phyloP scores from a whole-genome alignment of 2,888 invertebrate genomes.

The Isoperla grammatica region DNA sequence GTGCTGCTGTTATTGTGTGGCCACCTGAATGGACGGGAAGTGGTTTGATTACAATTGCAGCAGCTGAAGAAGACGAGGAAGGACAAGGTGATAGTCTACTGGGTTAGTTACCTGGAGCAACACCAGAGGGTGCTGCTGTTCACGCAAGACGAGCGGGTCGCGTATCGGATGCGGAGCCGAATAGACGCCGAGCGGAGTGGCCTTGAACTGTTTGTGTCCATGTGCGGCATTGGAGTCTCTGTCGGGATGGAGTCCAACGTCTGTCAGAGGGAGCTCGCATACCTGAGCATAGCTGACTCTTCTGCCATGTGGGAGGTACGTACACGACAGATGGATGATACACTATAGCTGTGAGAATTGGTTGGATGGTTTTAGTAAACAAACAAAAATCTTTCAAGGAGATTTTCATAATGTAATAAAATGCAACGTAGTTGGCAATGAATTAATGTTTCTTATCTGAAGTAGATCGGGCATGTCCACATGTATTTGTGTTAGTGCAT shows the following conservation, averaged over 20 bases:
- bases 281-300: conserved; percentile 59
- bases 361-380: too few relatives aligned
- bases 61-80: conserved; percentile 56
- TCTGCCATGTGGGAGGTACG: conserved; percentile 66
- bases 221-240: conserved; percentile 61
- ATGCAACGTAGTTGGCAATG: too few relatives aligned
- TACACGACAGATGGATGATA: too few relatives aligned
- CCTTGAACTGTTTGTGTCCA: conserved; percentile 61
- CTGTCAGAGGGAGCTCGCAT: conserved; percentile 54
- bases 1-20: conserved; percentile 68
- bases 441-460: too few relatives aligned
- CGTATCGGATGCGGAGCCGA: conserved; percentile 52
- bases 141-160: conserved; percentile 69
- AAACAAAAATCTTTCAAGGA: too few relatives aligned
- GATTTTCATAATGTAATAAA: too few relatives aligned
- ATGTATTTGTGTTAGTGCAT: too few relatives aligned
- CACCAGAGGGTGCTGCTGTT: conserved; percentile 68
- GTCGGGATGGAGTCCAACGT: conserved; percentile 35
- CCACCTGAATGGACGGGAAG: too few relatives aligned
- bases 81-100: conserved; percentile 72
- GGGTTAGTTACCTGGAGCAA: conserved; percentile 72
- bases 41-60: too few relatives aligned
- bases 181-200: conserved; percentile 63
- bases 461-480: too few relatives aligned
- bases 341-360: too few relatives aligned